These are phyloP conservation scores for Drosophila picticornis DNA, from an alignment of 2,888 invertebrate genomes.

Conservation along the genomic window DNA sequence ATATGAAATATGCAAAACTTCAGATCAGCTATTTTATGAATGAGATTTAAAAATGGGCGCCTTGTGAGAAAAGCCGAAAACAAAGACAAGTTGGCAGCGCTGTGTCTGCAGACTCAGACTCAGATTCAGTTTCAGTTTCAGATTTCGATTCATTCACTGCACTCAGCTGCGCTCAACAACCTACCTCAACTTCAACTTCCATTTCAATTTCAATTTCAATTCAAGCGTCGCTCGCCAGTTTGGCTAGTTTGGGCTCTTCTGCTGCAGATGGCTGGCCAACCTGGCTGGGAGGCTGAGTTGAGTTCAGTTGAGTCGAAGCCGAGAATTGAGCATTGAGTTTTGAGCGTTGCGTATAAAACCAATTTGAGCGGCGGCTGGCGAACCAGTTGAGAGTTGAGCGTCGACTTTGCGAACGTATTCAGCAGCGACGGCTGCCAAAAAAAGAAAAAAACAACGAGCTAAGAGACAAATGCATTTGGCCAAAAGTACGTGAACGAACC, in stretches of 20 bases:
- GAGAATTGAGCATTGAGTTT: conserved; percentile 24
- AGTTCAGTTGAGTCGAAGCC: background rate
- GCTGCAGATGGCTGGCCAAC: conserved; percentile 37
- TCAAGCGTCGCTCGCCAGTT: conserved; percentile 3
- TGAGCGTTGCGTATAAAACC: conserved; percentile 71
- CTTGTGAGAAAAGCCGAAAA: background rate
- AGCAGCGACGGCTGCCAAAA: conserved; percentile 30
- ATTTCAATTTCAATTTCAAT: conserved; percentile 46
- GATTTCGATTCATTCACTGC: conserved; percentile 16
- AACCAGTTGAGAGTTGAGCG: conserved; percentile 81
- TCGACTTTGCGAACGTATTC: conserved; percentile 75
- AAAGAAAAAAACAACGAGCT: conserved; percentile 8
- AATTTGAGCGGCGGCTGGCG: conserved; percentile 67
- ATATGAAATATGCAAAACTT: background rate
- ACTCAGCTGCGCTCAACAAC: conserved; percentile 37
- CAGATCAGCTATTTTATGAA: conserved; percentile 18
- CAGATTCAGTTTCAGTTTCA: background rate
- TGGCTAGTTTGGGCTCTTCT: conserved; percentile 33
- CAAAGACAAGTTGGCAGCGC: conserved; percentile 60
- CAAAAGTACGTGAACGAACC: conserved; percentile 44
- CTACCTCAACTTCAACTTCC: conserved; percentile 61
- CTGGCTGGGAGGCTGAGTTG: conserved; percentile 20
- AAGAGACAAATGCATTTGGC: conserved; percentile 69
- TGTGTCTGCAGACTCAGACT: conserved; percentile 13
- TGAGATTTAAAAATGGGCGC: conserved; percentile 13